Conservation (phyloP, 2,888 invertebrate species). For the Hedya salicella region DNA sequence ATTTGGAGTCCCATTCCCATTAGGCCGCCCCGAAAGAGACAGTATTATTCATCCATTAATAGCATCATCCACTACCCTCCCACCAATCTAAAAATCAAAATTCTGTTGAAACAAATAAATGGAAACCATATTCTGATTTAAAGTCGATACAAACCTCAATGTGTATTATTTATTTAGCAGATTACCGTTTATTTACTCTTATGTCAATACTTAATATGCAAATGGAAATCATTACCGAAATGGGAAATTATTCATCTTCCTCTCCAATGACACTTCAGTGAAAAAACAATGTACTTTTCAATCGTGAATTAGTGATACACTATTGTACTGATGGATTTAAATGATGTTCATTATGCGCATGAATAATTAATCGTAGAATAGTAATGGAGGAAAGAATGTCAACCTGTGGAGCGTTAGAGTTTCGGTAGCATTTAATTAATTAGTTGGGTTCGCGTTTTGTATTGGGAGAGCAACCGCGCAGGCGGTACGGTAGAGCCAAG, state of each 20-base stretch:
- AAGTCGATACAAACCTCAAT: slow-evolving; percentile 51
- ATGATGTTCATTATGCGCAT: slow-evolving; percentile 72
- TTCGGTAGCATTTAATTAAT: slow-evolving; percentile 71
- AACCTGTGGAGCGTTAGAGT: slow-evolving; percentile 65
- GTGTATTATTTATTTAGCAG: slow-evolving; percentile 13
- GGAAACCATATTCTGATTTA: slow-evolving; percentile 63
- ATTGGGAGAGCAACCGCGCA: background rate
- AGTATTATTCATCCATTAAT: slow-evolving; percentile 73
- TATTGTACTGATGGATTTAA: background rate
- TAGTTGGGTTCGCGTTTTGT: slow-evolving; percentile 55
- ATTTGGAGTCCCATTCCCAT: slow-evolving; percentile 69
- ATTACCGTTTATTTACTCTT: slow-evolving; percentile 8
- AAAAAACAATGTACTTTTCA: background rate
- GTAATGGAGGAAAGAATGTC: slow-evolving; percentile 75
- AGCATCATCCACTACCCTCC: slow-evolving; percentile 54
- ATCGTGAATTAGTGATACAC: too few species aligned
- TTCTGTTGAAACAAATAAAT: slow-evolving; percentile 71
- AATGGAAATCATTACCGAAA: slow-evolving; percentile 19
- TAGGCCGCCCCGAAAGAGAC: slow-evolving; percentile 50
- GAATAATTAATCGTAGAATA: slow-evolving; percentile 78
- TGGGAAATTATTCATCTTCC: slow-evolving; percentile 11
- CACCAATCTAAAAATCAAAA: slow-evolving; percentile 66
- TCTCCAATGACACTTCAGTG: background rate
- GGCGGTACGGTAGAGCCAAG: background rate
- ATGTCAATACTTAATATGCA: slow-evolving; percentile 19